phyloP scores from a whole-genome alignment of 2,888 invertebrate genomes.

The Helleia helle region DNA sequence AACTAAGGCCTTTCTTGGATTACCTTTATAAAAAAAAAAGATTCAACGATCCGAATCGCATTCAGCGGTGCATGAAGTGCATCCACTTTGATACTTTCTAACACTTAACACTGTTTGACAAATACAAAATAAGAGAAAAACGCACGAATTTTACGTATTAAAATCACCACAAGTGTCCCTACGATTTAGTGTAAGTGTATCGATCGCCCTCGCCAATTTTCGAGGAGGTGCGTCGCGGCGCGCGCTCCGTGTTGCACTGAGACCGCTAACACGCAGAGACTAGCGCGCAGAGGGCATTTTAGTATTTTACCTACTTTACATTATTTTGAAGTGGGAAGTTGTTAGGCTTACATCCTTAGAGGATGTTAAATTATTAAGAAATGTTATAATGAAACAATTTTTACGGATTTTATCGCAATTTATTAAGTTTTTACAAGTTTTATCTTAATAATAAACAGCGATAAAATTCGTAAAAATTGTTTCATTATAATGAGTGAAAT shows the following conservation, averaged over 20 bases:
- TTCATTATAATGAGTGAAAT: too few relatives aligned
- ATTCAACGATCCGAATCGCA: not conserved
- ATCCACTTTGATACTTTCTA: not conserved
- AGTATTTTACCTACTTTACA: not conserved
- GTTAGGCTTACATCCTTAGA: too few relatives aligned
- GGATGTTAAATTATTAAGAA: too few relatives aligned
- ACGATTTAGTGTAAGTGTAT: slow-evolving; percentile 19
- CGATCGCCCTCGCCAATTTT: slow-evolving; percentile 20
- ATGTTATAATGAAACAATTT: too few relatives aligned
- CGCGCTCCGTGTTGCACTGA: slow-evolving; percentile 55
- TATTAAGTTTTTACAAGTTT: too few relatives aligned
- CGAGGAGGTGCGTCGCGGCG: slow-evolving; percentile 37
- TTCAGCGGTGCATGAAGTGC: not conserved
- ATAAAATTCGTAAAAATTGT: too few relatives aligned
- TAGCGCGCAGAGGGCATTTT: slow-evolving; percentile 12
- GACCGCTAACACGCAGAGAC: slow-evolving; percentile 18
- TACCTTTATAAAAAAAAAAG: too few relatives aligned
- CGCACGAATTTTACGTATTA: slow-evolving; percentile 21
- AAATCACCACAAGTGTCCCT: slow-evolving; percentile 1
- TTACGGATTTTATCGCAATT: too few relatives aligned
- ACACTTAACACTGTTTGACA: not conserved
- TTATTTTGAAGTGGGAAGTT: slow-evolving; percentile 1
- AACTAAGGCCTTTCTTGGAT: too few relatives aligned
- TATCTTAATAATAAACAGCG: too few relatives aligned
- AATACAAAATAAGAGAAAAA: not conserved